Evolutionary conservation across 2,888 invertebrate species (phyloP), one percentile per base, ranked within the genome.

Genomic region (Petrophora chlorosata): DNA sequence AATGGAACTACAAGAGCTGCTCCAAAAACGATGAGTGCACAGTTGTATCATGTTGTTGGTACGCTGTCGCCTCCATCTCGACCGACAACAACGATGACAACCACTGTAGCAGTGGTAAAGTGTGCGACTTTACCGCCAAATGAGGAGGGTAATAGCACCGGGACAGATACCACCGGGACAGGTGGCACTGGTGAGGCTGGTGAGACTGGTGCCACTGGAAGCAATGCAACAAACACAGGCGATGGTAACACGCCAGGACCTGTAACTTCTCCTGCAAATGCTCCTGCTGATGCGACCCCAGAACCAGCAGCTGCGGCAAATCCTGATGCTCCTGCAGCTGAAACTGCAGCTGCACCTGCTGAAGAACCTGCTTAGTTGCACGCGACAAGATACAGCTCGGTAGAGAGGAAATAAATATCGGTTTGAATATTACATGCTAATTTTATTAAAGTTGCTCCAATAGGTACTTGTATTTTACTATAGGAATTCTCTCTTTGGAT

Each of bases 21-120:
- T 2, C 79, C 77, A 1, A 63, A 50, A 36, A 84, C 81, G 3
- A 57, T 60, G n/a, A 79, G 79, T 41, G 75, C 78, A 0, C 43
- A 50, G n/a, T 63, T 84, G 3, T 86, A 81, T 39, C 59, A 79
- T 12, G 50, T 85, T 0, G 69, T 69, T 2, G 86, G 85, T 5
- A 80, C 82, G 1, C 29, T 82, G 3, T 82, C 77, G 10, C 73
- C 79, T 2, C 8, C 46, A 5, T 29, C 28, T 16, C 9, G 2
- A 2, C 36, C 40, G 0, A 26, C 9, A 9, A 39, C 35, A n/a
- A 34, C 25, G 7, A 17, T 8, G 10, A 22, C 48, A 7, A 36
- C 48, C 19, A 15, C 8, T 29, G 15, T n/a, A n/a, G n/a, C n/a
- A n/a, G n/a, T n/a, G n/a, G n/a, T n/a, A n/a, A n/a, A n/a, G n/a